Evolutionary conservation across 1,140 invertebrate species (phyloP), one percentile per base, ranked within the genome.

Genomic region (Danaus melanippus): DNA sequence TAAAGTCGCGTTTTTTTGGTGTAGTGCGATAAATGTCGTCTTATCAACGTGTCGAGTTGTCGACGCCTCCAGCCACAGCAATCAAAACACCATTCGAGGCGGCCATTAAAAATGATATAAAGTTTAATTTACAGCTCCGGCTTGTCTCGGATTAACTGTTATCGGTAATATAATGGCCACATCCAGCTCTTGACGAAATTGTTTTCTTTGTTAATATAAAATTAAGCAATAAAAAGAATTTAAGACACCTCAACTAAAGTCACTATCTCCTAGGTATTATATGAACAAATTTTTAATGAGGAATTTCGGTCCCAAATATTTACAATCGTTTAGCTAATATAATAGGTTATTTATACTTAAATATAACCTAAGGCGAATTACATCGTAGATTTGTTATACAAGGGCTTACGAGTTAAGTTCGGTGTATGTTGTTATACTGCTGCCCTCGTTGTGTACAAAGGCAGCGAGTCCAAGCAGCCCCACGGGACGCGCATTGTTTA

Each of bases 41-140:
- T 84, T 86, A 86, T 84, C 80, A 70, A 73, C 74, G 73, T 84
- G 84, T 83, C 70, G 79, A 81, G 72, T 84, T 86, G 84, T 86
- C 84, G 84, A 84, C 84, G 84, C 84, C 84, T 86, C 79, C 80
- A 79, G 74, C 69, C 74, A 60, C 75, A 69, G 84, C 80, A 84
- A 86, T 86, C 81, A 86, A 86, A 86, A 84, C 79, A 81, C 80
- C 79, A 84, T 86, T 84, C 79, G 76, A 71, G 66, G 55, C 60
- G 71, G 70, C 74, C 81, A 78, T 86, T 85, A 86, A 86, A 86
- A 86, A 83, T 86, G 75, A 84, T 82, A 86, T 86, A 85, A 86
- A 86, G 68, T 84, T 84, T 83, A 85, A 86, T 86, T 86, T 86
- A 86, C 78, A 76, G 55, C 79, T 54, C 57, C 72, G 73, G 50